phyloP scores from a whole-genome alignment of 2,797 vertebrate genomes.

The Ceryle rudis region DNA sequence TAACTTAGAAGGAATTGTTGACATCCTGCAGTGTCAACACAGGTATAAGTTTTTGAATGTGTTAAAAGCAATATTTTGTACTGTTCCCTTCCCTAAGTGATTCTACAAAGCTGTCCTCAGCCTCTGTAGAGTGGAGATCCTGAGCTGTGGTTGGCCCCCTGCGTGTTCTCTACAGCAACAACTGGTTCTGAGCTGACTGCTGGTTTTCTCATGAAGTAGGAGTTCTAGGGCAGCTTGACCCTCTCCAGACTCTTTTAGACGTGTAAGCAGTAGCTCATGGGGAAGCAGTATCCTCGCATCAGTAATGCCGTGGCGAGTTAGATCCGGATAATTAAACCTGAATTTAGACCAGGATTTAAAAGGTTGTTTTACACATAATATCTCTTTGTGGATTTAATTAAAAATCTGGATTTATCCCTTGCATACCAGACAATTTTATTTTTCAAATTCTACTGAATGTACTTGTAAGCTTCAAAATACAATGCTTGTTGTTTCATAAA shows the following conservation, averaged over 20 bases:
- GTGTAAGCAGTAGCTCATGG: not conserved
- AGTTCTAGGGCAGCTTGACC: not conserved
- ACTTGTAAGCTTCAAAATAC: not conserved
- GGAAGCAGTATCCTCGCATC: not conserved
- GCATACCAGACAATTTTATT: not conserved
- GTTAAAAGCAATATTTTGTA: not conserved
- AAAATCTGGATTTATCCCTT: not conserved
- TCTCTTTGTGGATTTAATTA: not conserved
- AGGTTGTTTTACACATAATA: not conserved
- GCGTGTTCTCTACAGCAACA: not conserved
- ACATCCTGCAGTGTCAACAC: not conserved
- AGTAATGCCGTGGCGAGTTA: not conserved
- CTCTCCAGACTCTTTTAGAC: not conserved
- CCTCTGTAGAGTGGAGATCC: not conserved
- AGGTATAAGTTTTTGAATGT: accelerated
- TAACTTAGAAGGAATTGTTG: not conserved
- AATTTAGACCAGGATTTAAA: not conserved
- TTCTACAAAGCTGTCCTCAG: not conserved
- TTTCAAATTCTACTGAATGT: not conserved
- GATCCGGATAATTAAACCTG: not conserved
- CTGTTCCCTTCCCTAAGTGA: not conserved
- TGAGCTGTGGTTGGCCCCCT: not conserved
- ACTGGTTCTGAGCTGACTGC: not conserved
- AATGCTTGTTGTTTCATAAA: not conserved
- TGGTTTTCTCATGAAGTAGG: not conserved